Evolutionary conservation across 2,888 invertebrate genomes (phyloP).

Genomic region (Sinodicranocentrus sp.): DNA sequence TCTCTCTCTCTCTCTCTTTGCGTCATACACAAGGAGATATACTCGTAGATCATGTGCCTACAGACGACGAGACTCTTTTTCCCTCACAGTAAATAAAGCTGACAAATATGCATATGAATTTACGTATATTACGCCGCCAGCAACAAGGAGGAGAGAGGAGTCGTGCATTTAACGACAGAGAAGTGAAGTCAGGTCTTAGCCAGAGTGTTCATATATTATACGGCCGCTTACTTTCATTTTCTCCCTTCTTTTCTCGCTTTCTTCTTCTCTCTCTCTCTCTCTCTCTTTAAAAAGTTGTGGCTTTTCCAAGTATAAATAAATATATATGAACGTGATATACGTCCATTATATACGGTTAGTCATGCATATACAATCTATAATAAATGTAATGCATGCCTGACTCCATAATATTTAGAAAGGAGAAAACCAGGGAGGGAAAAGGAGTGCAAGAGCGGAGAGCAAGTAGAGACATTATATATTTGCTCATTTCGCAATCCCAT

Average conservation of each 20-base stretch:
- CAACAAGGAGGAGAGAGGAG: background rate
- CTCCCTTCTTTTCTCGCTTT: background rate
- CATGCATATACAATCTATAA: too few relatives aligned
- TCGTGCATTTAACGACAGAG: conserved; percentile 26
- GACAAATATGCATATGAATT: conserved; percentile 43
- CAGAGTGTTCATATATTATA: conserved; percentile 22
- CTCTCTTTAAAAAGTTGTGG: conserved; percentile 22
- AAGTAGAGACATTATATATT: conserved; percentile 32
- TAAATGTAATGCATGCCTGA: too few relatives aligned
- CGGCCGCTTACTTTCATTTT: conserved; percentile 19
- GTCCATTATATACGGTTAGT: too few relatives aligned
- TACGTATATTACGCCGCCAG: conserved; percentile 27
- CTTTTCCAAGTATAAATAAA: conserved; percentile 1
- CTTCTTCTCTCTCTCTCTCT: background rate
- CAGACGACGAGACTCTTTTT: background rate
- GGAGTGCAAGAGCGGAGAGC: too few relatives aligned
- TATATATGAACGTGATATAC: background rate
- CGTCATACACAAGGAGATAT: background rate
- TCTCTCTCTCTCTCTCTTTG: background rate
- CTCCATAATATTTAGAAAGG: too few relatives aligned
- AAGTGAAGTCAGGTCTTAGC: background rate
- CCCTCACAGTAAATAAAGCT: conserved; percentile 4
- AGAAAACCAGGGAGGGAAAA: background rate
- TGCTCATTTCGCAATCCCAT: conserved; percentile 46
- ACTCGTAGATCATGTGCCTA: background rate